Percentiles rank a stretch among this genome's conserved stretches.
These are phyloP conservation scores for Eubasilissa splendida DNA, from an alignment of 2,888 invertebrate genomes.

Conservation along the genomic window DNA sequence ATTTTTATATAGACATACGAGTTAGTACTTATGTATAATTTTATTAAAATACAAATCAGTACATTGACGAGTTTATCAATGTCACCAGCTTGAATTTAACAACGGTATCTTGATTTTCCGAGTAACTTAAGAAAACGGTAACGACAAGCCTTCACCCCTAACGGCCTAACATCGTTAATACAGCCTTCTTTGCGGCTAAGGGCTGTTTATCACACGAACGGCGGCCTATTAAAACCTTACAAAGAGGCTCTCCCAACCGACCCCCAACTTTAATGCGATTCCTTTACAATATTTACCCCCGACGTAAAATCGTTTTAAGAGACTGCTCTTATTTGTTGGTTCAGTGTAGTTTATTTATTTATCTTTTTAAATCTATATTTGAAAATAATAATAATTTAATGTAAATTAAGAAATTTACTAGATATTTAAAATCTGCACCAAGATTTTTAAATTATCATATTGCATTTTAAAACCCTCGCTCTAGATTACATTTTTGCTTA, in stretches of 20 bases:
- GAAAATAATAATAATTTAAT: too few relatives aligned
- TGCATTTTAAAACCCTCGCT: too few relatives aligned
- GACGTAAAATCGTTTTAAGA: neutral
- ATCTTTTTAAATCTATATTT: too few relatives aligned
- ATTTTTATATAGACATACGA: too few relatives aligned
- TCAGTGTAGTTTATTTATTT: too few relatives aligned
- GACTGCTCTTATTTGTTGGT: neutral
- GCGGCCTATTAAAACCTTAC: conserved; percentile 15
- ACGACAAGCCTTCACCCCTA: conserved; percentile 9
- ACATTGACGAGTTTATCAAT: too few relatives aligned
- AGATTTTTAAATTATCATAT: too few relatives aligned
- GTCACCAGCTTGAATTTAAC: neutral
- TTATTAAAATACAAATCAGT: too few relatives aligned
- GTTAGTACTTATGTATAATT: too few relatives aligned
- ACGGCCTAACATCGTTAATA: conserved; percentile 11
- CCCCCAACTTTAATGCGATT: conserved; percentile 9
- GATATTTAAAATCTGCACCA: too few relatives aligned
- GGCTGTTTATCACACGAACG: conserved; percentile 19
- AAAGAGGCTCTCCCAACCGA: conserved; percentile 1
- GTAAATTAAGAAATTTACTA: too few relatives aligned
- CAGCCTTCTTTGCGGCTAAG: conserved; percentile 13
- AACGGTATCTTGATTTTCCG: neutral
- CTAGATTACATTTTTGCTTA: too few relatives aligned
- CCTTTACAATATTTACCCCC: conserved; percentile 18
- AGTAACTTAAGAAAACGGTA: neutral